These are phyloP conservation scores for Dyspetes luteomarginatus DNA, from an alignment of 2,888 invertebrate genomes.

Conservation along the genomic window DNA sequence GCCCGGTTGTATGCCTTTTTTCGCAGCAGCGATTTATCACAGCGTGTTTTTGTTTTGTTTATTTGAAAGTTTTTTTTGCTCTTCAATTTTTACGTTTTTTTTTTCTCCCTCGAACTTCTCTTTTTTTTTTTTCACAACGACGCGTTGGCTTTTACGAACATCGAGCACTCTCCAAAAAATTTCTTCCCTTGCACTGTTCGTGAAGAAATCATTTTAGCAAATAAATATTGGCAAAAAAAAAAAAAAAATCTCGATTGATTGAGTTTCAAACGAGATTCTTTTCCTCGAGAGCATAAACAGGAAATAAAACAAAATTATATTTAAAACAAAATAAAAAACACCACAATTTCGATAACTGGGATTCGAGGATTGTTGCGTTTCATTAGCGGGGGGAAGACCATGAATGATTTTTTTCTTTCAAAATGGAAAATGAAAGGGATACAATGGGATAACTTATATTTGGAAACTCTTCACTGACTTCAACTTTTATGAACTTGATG, in stretches of 20 bases:
- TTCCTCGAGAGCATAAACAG: not conserved
- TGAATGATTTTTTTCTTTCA: conserved; percentile 29
- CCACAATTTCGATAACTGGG: not conserved
- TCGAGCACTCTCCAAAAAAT: conserved; percentile 35
- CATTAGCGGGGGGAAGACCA: conserved; percentile 54
- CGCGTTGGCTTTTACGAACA: conserved; percentile 40
- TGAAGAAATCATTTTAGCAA: conserved; percentile 25
- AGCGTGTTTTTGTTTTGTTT: conserved; percentile 55
- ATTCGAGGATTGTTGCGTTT: conserved; percentile 54
- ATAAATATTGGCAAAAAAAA: conserved; percentile 18
- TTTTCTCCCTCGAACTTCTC: not conserved
- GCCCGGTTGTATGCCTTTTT: conserved; percentile 40
- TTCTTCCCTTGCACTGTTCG: conserved; percentile 42
- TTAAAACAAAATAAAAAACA: not conserved
- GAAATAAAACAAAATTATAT: not conserved
- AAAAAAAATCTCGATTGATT: conserved; percentile 5
- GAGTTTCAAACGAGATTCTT: conserved; percentile 36
- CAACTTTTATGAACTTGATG: conserved; percentile 25
- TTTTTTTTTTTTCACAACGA: conserved; percentile 22
- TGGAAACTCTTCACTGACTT: conserved; percentile 32
- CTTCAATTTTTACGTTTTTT: conserved; percentile 4
- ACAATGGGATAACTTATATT: conserved; percentile 8
- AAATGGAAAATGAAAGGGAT: conserved; percentile 27
- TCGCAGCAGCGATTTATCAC: conserved; percentile 69
- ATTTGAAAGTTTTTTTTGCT: conserved; percentile 31